These are phyloP conservation scores for Ptilonorhynchus violaceus DNA, from an alignment of 2,113 vertebrate species.

Conservation along the genomic window DNA sequence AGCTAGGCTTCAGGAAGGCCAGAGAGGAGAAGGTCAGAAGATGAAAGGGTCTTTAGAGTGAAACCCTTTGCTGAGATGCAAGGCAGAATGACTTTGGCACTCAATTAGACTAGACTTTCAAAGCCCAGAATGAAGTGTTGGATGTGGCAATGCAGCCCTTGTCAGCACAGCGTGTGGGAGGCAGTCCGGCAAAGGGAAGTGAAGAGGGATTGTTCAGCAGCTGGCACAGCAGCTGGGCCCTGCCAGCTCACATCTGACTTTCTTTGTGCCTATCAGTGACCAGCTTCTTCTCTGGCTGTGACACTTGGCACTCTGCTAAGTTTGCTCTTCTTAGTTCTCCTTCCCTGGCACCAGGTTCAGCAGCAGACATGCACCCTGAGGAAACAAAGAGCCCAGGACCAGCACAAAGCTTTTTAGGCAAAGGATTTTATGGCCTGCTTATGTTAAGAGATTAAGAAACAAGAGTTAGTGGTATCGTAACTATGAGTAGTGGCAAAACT, in stretches of 20 bases:
- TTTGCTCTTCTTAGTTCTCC: neutral
- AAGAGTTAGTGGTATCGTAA: neutral
- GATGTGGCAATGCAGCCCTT: neutral
- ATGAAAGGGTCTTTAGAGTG: slow-evolving; percentile 8
- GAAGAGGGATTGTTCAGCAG: neutral
- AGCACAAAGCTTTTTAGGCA: neutral
- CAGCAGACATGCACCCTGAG: neutral
- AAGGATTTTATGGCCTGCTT: neutral
- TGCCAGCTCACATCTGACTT: neutral
- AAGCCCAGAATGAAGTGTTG: slow-evolving; percentile 14
- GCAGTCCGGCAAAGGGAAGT: neutral
- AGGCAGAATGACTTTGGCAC: slow-evolving; percentile 33
- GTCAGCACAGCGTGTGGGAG: neutral
- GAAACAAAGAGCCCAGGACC: neutral
- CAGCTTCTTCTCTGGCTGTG: neutral
- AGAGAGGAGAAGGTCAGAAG: slow-evolving; percentile 34
- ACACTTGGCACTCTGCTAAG: neutral
- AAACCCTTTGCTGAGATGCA: neutral
- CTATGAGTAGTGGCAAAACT: neutral
- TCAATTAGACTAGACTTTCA: slow-evolving; percentile 31
- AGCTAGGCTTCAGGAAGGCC: neutral
- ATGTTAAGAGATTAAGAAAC: neutral
- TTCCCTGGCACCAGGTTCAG: neutral
- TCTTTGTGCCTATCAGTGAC: neutral
- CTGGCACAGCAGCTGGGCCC: slow-evolving; percentile 35